Evolutionary conservation across 2,113 vertebrate species (phyloP), one percentile per base, ranked within the genome.

Genomic region (Ciconia maguari): DNA sequence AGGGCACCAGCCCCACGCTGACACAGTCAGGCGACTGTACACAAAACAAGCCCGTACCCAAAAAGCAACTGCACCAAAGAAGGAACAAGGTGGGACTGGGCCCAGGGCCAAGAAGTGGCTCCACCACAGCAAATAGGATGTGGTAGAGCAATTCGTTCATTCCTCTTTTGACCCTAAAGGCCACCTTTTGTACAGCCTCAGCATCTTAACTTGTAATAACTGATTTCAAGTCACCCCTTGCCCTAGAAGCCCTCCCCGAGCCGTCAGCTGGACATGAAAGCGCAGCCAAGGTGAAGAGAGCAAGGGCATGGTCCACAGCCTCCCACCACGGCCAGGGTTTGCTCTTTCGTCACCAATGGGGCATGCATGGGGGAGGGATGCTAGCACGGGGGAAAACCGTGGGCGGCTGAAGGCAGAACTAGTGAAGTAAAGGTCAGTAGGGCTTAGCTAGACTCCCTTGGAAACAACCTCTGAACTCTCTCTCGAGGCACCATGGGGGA

Each of bases 401-500:
- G 78, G 78, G 95, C 0, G 6, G 87, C 41, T 58, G 32, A 80
- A 94, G 78, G 22, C 60, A 93, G 91, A 96, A 97, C 94, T 30
- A 85, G 62, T n/a, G 52, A 64, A 93, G 92, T 8, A 80, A 95
- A 96, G 89, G 87, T 93, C 91, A 93, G 17, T 8, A 68, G 66
- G 86, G 82, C 70, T 69, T 12, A 49, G 66, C 79, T 82, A 79
- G 52, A 25, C 83, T 49, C 30, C 17, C 60, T 26, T 6, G 41
- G 61, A 94, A 87, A 71, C 85, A 90, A 76, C n/a, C 44, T 83
- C 88, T 89, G 71, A 90, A 69, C 80, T 94, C 74, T 81, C 74
- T 81, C 83, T 89, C 4, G 0, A 93, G 87, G 42, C 64, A 49
- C 41, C 61, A 29, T 0, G 0, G n/a, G 49, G 44, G 8, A 91